Evolutionary conservation across 2,113 vertebrate genomes (phyloP).

Genomic region (Gopherus flavomarginatus): DNA sequence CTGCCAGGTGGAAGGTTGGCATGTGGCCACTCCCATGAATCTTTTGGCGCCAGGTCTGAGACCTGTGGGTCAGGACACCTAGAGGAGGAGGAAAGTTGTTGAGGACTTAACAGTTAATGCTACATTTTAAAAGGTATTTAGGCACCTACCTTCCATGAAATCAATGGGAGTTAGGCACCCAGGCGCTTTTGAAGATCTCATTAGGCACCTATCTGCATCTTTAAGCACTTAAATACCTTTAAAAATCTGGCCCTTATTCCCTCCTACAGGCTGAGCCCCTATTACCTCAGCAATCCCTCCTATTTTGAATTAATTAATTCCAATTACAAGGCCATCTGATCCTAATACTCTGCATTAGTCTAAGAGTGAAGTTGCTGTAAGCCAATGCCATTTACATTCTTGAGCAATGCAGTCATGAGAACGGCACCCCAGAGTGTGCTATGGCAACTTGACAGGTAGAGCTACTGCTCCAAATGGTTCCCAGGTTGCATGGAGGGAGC

Average conservation of each 20-base stretch:
- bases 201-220: neutral
- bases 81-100: too few species aligned
- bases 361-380: neutral
- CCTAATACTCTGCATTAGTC: too few species aligned
- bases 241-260: too few species aligned
- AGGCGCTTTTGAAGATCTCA: neutral
- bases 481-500: neutral
- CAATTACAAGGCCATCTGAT: neutral
- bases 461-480: neutral
- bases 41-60: too few species aligned
- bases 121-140: too few species aligned
- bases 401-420: fast-evolving
- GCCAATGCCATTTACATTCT: neutral
- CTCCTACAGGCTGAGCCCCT: neutral
- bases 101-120: too few species aligned
- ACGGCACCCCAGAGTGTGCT: neutral
- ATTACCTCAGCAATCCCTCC: neutral
- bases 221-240: neutral
- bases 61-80: too few species aligned
- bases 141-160: too few species aligned
- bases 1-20: too few species aligned
- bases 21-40: too few species aligned
- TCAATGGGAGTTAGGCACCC: too few species aligned
- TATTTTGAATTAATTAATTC: neutral
- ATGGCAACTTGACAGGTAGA: neutral